Evolutionary conservation across 2,888 invertebrate species (phyloP).

Genomic region (Ochropacha duplaris): DNA sequence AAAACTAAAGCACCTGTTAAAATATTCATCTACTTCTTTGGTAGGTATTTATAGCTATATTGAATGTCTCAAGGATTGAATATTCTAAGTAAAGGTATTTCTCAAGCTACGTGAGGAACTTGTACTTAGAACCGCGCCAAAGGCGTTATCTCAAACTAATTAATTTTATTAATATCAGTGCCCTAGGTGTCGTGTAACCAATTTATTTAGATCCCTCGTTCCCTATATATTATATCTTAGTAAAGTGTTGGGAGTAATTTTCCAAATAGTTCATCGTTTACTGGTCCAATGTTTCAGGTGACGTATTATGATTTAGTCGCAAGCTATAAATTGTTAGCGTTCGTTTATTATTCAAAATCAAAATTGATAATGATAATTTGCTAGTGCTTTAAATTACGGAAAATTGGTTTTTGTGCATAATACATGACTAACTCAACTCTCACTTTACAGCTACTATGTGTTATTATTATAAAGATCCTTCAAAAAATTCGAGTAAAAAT

Average conservation of each 20-base stretch:
- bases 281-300: constrained; percentile 49
- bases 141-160: constrained; percentile 56
- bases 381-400: neutral
- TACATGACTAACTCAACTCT: neutral
- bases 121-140: constrained; percentile 13
- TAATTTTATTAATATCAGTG: constrained; percentile 56
- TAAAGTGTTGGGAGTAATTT: constrained; percentile 10
- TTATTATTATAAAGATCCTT: neutral
- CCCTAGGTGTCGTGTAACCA: constrained; percentile 36
- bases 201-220: constrained; percentile 26
- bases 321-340: constrained; percentile 48
- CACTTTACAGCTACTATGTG: neutral
- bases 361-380: constrained; percentile 4
- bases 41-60: neutral
- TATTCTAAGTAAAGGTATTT: neutral
- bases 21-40: neutral
- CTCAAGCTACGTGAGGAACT: neutral
- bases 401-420: neutral
- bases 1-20: too few relatives aligned
- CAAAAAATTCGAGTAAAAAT: constrained; percentile 30
- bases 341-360: constrained; percentile 37
- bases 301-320: constrained; percentile 53
- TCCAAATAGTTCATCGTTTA: constrained; percentile 21
- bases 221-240: constrained; percentile 4
- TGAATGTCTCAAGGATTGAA: neutral